Evolutionary conservation across 2,113 vertebrate species (phyloP), one percentile per base, ranked within the genome.

Genomic region (Numida meleagris): DNA sequence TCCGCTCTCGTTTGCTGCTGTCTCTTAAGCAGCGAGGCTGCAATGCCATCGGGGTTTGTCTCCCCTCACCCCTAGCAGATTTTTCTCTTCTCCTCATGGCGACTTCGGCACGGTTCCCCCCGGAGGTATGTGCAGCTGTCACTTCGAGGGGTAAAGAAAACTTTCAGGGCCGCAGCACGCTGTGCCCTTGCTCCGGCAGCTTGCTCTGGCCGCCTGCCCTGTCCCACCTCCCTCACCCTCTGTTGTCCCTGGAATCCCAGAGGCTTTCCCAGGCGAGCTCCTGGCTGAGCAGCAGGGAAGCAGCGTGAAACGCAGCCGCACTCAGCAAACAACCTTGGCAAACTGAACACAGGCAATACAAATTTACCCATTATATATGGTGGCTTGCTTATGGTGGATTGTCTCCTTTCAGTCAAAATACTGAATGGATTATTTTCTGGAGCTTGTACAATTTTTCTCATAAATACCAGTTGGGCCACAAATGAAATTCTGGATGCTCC

Each of bases 331-430:
- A 62, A 2, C 50, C 10, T 43, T 88, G 70, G 75, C 42, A 91
- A 91, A 76, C n/a, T 4, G 9, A 91, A 72, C 0, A 43, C 36
- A 82, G 9, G 31, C 67, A 73, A 76, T 36, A 82, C 72, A 82
- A 85, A 89, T 62, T 86, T 48, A 57, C 29, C 29, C 57, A 46
- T 82, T 95, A 63, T 25, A 46, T 12, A 20, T 14, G 46, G 89
- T 63, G 50, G 57, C 55, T 83, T 81, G 63, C 79, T 75, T 38
- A 75, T 48, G 76, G 72, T 1, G 82, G 42, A 7, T 43, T 48
- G 65, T 67, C 70, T 90, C 50, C 21, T 76, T 95, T 63, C 70
- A 67, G 70, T 93, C 73, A 88, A 89, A 94, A 92, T 33, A 67
- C 70, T 68, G 80, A 84, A 68, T 2, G 2, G 9, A 61, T 76